phyloP scores from a whole-genome alignment of 2,888 invertebrate species.

The Drosophila nigricruria region DNA sequence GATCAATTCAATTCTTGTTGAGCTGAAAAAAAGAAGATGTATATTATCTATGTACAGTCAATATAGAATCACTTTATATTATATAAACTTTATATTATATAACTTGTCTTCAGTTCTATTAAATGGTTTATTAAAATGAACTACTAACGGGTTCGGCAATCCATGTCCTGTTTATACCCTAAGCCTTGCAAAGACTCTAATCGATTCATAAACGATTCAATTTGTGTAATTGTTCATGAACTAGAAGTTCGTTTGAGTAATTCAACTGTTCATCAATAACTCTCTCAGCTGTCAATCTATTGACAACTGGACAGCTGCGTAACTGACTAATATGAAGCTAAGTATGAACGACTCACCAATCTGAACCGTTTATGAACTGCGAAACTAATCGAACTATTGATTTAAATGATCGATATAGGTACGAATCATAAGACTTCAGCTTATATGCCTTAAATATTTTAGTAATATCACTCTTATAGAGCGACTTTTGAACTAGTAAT shows the following conservation, averaged over 20 bases:
- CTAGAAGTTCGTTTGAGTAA: not conserved
- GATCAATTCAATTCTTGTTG: not conserved
- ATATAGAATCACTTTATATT: not conserved
- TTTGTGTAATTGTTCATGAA: not conserved
- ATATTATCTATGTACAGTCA: not conserved
- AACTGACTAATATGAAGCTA: not conserved
- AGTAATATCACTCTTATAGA: not conserved
- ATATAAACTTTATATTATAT: no score
- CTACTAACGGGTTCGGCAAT: not conserved
- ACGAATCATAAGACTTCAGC: not conserved
- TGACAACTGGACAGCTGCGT: not conserved
- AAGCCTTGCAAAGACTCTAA: not conserved
- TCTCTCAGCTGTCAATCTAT: not conserved
- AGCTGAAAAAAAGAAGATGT: not conserved
- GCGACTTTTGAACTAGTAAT: not conserved
- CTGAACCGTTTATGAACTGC: not conserved
- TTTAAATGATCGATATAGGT: not conserved
- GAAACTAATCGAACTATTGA: no score
- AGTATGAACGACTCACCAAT: not conserved
- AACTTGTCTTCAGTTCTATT: no score
- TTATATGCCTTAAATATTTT: not conserved
- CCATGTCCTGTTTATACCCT: not conserved
- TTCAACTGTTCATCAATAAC: not conserved
- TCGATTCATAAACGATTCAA: not conserved
- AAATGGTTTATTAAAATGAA: not conserved